A percentile compares a stretch with the other conserved stretches of the same genome.
Conservation (phyloP, 23 tunicate genomes). For the Pegea sp. region DNA sequence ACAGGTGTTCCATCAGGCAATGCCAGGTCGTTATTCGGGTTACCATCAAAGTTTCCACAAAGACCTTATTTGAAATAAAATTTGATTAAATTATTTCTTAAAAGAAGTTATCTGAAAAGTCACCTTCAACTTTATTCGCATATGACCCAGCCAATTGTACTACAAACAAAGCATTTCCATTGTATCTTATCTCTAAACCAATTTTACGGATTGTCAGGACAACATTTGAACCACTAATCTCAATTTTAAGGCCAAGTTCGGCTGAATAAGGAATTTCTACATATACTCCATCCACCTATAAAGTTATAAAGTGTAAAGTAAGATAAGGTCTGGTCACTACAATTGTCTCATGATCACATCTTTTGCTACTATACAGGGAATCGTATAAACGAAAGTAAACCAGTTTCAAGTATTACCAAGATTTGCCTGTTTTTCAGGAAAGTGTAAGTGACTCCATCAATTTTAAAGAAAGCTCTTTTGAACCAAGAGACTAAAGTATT, state of each 20-base stretch:
- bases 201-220: not conserved
- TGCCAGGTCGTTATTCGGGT: constrained; percentile 6
- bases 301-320: no score
- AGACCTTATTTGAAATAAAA: constrained; percentile 4
- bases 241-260: not conserved
- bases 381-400: no score
- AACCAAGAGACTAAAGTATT: not conserved
- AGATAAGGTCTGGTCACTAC: no score
- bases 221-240: not conserved
- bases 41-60: constrained; percentile 19
- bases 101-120: no score
- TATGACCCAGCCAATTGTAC: not conserved
- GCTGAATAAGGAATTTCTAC: not conserved
- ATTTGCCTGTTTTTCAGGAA: not conserved
- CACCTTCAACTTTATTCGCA: no score
- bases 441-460: not conserved
- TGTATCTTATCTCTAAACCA: not conserved
- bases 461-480: not conserved
- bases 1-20: not conserved
- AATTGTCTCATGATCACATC: no score
- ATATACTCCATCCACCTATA: not conserved
- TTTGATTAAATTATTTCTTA: no score
- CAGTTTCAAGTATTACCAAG: no score
- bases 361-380: no score
- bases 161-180: not conserved